Evolutionary conservation across 2,888 invertebrate species (phyloP), one percentile per base, ranked within the genome.

Genomic region (Temnothorax rugatulus): DNA sequence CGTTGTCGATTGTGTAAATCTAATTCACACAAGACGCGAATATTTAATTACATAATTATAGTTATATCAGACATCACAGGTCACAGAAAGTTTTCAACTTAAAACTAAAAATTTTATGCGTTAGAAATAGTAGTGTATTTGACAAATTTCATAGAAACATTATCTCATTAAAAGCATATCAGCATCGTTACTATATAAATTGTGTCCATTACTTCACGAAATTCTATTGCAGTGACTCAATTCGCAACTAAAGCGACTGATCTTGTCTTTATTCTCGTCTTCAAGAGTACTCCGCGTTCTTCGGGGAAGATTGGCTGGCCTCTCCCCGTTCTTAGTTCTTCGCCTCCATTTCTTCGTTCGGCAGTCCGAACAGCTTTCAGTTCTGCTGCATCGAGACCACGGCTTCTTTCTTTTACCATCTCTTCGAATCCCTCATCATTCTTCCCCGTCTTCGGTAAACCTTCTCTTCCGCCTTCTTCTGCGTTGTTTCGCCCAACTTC

Each of bases 381-480:
- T 82, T 74, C 82, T 41, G 52, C 54, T 50, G 59, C 61, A 71
- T 57, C 69, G 44, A 57, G 18, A 74, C 50, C 82, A 15, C 34
- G 52, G 15, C 9, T 50, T 50, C 63, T 75, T 76, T 63, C 75
- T 29, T 52, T 47, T 63, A 47, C 41, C 82, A 15, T 61, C 52
- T 64, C 76, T 52, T 76, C 82, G 29, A 54, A 64, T 79, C 57
- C 5, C 25, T 29, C 83, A 75, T 64, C 38, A 34, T 59, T 66
- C 54, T 54, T 64, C 52, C 25, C 52, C 18, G 25, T 68, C 57
- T 44, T 76, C 52, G 21, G 34, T 38, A 38, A 76, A 52, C 38
- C 66, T 77, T 64, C 66, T 68, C 50, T 77, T 71, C 74, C 77
- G 63, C 63, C 54, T 69, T 82, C 75, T 68, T 76, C 76, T 13